These are phyloP conservation scores for Oceanodroma tethys DNA, from an alignment of 2,113 vertebrate species.

Conservation along the genomic window DNA sequence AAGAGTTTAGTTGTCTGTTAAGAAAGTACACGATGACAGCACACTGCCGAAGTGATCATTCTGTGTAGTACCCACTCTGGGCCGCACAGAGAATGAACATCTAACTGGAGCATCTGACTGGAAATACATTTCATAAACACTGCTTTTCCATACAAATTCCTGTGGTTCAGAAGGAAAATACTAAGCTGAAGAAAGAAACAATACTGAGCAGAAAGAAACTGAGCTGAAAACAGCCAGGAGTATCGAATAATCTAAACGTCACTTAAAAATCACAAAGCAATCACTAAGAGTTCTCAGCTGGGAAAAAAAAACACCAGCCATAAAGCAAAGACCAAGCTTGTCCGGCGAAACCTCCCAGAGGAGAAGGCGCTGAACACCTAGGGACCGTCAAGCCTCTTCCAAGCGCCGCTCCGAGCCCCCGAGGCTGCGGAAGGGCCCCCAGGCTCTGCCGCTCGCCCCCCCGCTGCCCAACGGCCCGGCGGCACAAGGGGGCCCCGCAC, in stretches of 20 bases:
- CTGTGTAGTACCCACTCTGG: rapidly evolving
- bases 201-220: too few species aligned
- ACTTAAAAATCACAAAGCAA: neutral
- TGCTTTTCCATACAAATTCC: neutral
- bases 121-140: neutral
- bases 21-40: neutral
- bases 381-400: neutral
- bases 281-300: neutral
- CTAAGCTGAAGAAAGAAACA: too few species aligned
- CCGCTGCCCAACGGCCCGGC: neutral
- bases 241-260: neutral
- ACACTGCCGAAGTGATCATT: neutral
- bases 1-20: rapidly evolving
- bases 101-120: neutral
- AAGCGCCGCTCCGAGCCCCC: neutral
- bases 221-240: neutral
- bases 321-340: neutral
- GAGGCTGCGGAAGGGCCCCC: neutral
- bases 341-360: neutral
- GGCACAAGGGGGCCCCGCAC: neutral
- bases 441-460: neutral
- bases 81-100: neutral
- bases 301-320: neutral
- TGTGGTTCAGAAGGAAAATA: neutral
- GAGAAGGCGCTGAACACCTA: neutral